Percentiles rank a stretch among this genome's conserved stretches.
phyloP scores from a whole-genome alignment of 2,797 vertebrate genomes.

The Siniperca obscura region DNA sequence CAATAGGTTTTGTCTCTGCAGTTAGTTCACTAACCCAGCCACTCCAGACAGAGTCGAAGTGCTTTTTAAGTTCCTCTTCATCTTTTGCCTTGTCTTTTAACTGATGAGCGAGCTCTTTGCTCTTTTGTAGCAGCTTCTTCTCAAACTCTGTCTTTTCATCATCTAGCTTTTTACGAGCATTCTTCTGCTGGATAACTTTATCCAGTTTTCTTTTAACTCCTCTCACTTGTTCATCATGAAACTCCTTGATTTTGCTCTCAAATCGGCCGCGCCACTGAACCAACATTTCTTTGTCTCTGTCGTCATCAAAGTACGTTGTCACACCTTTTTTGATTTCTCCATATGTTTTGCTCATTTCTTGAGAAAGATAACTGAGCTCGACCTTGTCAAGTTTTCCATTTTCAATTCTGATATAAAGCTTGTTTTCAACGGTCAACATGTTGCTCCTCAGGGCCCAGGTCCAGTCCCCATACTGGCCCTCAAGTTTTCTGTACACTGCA shows the following conservation, averaged over 20 bases:
- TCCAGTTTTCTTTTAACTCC: constrained; percentile 44
- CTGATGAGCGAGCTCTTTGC: constrained; percentile 43
- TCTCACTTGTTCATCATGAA: constrained; percentile 27
- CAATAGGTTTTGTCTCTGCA: constrained; percentile 1
- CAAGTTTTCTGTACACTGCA: constrained; percentile 77
- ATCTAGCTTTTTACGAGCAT: constrained; percentile 37
- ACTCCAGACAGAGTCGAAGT: constrained; percentile 25
- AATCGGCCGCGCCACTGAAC: constrained; percentile 46
- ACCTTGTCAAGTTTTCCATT: constrained; percentile 21
- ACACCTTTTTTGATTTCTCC: constrained; percentile 7
- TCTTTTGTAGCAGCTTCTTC: constrained; percentile 18
- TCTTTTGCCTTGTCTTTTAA: constrained; percentile 22
- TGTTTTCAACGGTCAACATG: constrained; percentile 65
- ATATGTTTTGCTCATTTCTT: background rate
- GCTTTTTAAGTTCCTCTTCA: background rate
- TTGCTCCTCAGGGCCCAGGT: constrained; percentile 80
- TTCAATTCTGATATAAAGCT: constrained; percentile 38
- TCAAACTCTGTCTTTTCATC: constrained; percentile 34
- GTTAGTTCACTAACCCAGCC: constrained; percentile 21
- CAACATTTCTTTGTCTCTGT: constrained; percentile 43
- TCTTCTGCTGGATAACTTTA: constrained; percentile 53
- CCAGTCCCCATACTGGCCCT: constrained; percentile 75
- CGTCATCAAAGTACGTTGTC: constrained; percentile 31
- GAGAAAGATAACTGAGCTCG: accelerated
- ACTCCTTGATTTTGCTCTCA: constrained; percentile 48